Percentiles rank a stretch among this genome's conserved stretches.
Conservation (phyloP, 2,113 vertebrate species). For the Struthio camelus region DNA sequence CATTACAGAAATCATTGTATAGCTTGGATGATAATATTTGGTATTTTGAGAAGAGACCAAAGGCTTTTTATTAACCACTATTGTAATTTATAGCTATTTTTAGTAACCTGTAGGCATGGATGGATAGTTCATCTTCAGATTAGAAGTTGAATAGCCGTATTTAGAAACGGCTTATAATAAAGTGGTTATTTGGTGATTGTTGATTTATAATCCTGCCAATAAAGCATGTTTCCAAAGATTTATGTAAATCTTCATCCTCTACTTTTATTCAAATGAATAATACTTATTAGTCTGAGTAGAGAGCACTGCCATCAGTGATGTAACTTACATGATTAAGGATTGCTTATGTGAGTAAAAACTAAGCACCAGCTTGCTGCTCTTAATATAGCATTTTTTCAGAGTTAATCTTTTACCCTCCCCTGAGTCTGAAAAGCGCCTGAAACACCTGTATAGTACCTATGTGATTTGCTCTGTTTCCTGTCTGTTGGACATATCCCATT, state of each 20-base stretch:
- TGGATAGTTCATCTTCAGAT: background rate
- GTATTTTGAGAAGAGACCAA: background rate
- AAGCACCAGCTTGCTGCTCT: background rate
- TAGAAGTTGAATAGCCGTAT: background rate
- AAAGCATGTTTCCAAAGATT: background rate
- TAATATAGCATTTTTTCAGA: background rate
- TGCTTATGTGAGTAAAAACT: background rate
- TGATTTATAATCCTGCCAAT: background rate
- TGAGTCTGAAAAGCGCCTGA: background rate
- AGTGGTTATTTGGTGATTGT: background rate
- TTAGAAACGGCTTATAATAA: background rate
- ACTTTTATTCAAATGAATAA: background rate
- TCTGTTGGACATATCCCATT: background rate
- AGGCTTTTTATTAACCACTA: background rate
- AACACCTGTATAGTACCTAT: background rate
- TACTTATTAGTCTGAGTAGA: background rate
- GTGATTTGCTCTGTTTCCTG: slow-evolving; percentile 7
- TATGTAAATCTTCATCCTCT: background rate
- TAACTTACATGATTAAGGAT: background rate
- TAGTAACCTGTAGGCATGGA: background rate
- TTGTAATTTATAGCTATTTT: background rate
- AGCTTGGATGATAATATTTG: background rate
- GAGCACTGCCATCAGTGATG: background rate
- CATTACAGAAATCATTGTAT: background rate
- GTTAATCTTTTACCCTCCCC: background rate